Evolutionary conservation across 1,140 invertebrate genomes (phyloP).

Genomic region (Episyrphus balteatus): DNA sequence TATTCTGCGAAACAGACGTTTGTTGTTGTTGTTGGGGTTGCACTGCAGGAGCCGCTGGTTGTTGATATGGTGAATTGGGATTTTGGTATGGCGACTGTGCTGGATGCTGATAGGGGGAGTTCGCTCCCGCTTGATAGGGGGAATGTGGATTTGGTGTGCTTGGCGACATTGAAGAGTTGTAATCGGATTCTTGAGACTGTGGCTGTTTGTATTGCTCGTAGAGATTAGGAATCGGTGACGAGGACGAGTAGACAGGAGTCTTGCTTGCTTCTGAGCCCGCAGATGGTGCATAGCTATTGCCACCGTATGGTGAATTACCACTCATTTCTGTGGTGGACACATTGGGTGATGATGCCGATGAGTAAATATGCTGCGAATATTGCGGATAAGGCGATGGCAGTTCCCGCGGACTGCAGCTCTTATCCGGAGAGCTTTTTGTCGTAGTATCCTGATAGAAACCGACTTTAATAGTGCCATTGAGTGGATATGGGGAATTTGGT

Average conservation of each 20-base stretch:
- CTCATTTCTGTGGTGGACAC: conserved; percentile 31
- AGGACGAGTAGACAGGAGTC: conserved; percentile 30
- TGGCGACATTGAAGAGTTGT: conserved; percentile 36
- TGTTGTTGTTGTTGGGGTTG: conserved; percentile 21
- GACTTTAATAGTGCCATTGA: conserved; percentile 60
- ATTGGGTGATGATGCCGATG: conserved; percentile 39
- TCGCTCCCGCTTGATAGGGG: conserved; percentile 34
- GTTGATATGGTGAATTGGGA: conserved; percentile 38
- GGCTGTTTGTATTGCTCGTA: conserved; percentile 44
- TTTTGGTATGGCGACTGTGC: conserved; percentile 34
- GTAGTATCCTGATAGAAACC: conserved; percentile 70
- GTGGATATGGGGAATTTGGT: conserved; percentile 50
- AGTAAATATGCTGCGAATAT: conserved; percentile 50
- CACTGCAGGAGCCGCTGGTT: conserved; percentile 1
- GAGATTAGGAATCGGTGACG: conserved; percentile 35
- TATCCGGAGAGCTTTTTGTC: conserved; percentile 58
- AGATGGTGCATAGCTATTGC: conserved; percentile 27
- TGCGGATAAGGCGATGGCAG: conserved; percentile 49
- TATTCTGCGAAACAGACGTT: not conserved
- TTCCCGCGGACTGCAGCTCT: conserved; percentile 54
- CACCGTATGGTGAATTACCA: conserved; percentile 30
- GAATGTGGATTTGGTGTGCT: conserved; percentile 35
- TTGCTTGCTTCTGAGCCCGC: conserved; percentile 31
- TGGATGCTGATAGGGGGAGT: conserved; percentile 37
- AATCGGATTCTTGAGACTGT: conserved; percentile 33